These are phyloP conservation scores for Spilogale gracilis DNA, from an alignment of 2,113 vertebrate species.

Conservation along the genomic window DNA sequence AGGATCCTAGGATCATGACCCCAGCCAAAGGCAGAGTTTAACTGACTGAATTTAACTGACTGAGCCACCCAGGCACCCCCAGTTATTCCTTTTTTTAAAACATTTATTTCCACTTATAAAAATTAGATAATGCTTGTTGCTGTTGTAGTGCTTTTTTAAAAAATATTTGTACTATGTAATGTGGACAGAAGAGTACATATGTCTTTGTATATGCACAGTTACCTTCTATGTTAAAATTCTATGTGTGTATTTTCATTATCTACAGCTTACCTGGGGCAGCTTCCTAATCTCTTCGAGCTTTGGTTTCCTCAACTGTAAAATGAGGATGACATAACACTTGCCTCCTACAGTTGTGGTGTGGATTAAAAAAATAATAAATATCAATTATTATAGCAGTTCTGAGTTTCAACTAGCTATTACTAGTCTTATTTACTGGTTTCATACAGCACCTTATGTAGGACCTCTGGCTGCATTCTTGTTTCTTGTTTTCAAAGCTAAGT, in stretches of 20 bases:
- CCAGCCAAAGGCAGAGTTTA: not conserved
- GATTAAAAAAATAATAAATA: not conserved
- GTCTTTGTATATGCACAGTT: not conserved
- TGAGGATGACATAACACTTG: not conserved
- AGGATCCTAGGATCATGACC: not conserved
- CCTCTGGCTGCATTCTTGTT: not conserved
- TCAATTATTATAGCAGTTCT: not conserved
- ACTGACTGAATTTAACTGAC: not conserved
- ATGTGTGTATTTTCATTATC: not conserved
- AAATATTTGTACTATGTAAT: not conserved
- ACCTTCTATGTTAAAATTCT: not conserved
- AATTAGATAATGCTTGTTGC: not conserved
- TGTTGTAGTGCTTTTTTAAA: constrained; percentile 25
- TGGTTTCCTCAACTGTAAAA: constrained; percentile 26
- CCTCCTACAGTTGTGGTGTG: not conserved
- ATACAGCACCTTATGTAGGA: not conserved
- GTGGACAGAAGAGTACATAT: not conserved
- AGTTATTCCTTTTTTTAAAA: not conserved
- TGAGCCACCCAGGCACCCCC: not conserved
- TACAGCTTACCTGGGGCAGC: not conserved
- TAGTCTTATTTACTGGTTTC: not conserved
- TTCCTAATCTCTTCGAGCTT: not conserved
- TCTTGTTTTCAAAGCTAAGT: constrained; percentile 40
- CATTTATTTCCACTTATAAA: not conserved
- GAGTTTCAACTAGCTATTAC: not conserved